Evolutionary conservation across 2,113 vertebrate species (phyloP), one percentile per base, ranked within the genome.

Genomic region (Machaerirhynchus nigripectus): DNA sequence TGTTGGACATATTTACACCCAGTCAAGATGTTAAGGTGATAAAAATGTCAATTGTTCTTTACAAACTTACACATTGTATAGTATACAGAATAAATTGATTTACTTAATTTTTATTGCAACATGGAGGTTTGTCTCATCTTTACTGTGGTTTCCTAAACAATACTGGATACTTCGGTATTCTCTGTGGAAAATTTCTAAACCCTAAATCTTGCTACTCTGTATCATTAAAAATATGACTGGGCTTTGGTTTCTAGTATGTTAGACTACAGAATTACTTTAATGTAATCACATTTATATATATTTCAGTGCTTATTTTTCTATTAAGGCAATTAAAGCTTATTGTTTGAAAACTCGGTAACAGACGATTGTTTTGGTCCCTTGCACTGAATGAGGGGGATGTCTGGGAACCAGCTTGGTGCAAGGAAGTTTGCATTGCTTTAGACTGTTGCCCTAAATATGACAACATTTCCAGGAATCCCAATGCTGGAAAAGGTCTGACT

Each of bases 11-110:
- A 96, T 80, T 93, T 96, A 96, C 77, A 75, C 95, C 89, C 95
- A 97, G 92, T 97, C 93, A 59, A 95, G 93, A 96, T 96, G 91
- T 97, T 97, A 95, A 97, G 92, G 86, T 97, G 86, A 91, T 96
- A 74, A 97, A 96, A 95, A 92, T 98, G 97, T 98, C 86, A 96
- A 96, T 73, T 97, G 97, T 94, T 96, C 96, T 94, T 96, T 97
- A 94, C 94, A 97, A 97, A 97, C 95, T 96, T 96, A 97, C 82
- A 97, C 94, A 78, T 94, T 98, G 97, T 98, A 95, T 97, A 97
- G 96, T 97, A 98, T 97, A 97, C 89, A 97, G 91, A 98, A 98
- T 98, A 98, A 98, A 98, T 97, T 94, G 96, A 97, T 97, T 95
- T 97, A 96, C 96, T 96, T 98, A 97, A 96, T 97, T 98, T 98